These are phyloP conservation scores for Sussaba pulchella DNA, from an alignment of 2,888 invertebrate genomes.

Conservation along the genomic window DNA sequence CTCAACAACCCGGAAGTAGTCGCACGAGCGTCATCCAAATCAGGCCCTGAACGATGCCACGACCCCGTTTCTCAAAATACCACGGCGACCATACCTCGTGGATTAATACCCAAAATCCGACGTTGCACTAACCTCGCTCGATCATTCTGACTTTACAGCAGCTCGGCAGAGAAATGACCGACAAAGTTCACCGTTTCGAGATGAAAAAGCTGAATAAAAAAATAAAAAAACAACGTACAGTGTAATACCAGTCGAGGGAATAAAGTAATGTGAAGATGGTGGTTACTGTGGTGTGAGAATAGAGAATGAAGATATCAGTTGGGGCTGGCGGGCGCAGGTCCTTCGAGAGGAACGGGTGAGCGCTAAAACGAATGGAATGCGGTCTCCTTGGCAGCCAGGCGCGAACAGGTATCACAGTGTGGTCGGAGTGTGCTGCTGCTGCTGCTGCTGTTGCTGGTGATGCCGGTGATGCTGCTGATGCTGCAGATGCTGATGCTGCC, in stretches of 20 bases:
- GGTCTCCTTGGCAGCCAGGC: slow-evolving; percentile 61
- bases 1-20: too few relatives aligned
- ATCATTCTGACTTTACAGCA: background rate
- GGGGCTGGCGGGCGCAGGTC: slow-evolving; percentile 18
- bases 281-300: slow-evolving; percentile 21
- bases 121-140: background rate
- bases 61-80: too few relatives aligned
- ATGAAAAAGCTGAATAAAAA: background rate
- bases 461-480: slow-evolving; percentile 28
- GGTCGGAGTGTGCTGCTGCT: slow-evolving; percentile 32
- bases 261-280: background rate
- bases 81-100: too few relatives aligned
- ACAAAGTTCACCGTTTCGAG: background rate
- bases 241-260: slow-evolving; percentile 23
- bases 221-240: too few relatives aligned
- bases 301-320: slow-evolving; percentile 60
- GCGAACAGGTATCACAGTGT: slow-evolving; percentile 64
- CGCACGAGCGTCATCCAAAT: too few relatives aligned
- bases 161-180: background rate
- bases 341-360: slow-evolving; percentile 37
- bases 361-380: slow-evolving; percentile 60
- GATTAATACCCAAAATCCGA: too few relatives aligned
- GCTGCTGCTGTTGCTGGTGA: slow-evolving; percentile 16
- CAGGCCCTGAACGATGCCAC: too few relatives aligned
- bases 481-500: slow-evolving; percentile 37